Base-by-base conservation (phyloP, 2,797 vertebrate species). In the Gymnocypris eckloni region DNA sequence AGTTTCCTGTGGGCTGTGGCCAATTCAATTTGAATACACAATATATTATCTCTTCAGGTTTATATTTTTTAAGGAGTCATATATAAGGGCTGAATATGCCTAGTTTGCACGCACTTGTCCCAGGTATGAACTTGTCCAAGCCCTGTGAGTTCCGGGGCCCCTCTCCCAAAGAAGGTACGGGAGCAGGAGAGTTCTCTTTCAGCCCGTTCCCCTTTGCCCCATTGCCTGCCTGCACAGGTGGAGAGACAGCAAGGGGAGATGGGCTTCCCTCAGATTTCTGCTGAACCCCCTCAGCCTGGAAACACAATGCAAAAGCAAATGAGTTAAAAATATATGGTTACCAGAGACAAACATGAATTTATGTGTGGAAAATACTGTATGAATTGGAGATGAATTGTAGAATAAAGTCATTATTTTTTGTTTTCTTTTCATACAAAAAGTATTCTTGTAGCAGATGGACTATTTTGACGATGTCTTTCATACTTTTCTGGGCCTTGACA, bases 111-210 rank as follows among this genome's bases (percentile, higher is more conserved):
- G 94, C 93, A 99, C 97, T 98, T 96, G 96, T 97, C 94, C 97
- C 96, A 93, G 96, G 95, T 93, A 98, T 97, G 91, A 94, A 95
- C 91, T 96, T 96, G 93, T 97, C 96, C 94, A 97, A 95, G 95
- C 94, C 95, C 89, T 95, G 96, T 83, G 93, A 91, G 93, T 97
- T 97, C 93, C 95, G 96, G 93, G 96, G 94, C 89, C 96, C 96
- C 6, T 95, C 96, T 41, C 92, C 93, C 90, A 92, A 94, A 89
- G 96, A 93, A 86, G 93, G 93, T 87, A 56, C 73, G 1, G 93
- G 92, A 92, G 89, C 86, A 52, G 92, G 69, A 84, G 89, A 81
- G 11, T 91, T 76, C 83, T 96, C 96, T 92, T 96, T 97, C 71
- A 96, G 89, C 83, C 96, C 97, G 25, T 96, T 96, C 93, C 97